Evolutionary conservation across 2,113 vertebrate species (phyloP).

Genomic region (Sitta europaea): DNA sequence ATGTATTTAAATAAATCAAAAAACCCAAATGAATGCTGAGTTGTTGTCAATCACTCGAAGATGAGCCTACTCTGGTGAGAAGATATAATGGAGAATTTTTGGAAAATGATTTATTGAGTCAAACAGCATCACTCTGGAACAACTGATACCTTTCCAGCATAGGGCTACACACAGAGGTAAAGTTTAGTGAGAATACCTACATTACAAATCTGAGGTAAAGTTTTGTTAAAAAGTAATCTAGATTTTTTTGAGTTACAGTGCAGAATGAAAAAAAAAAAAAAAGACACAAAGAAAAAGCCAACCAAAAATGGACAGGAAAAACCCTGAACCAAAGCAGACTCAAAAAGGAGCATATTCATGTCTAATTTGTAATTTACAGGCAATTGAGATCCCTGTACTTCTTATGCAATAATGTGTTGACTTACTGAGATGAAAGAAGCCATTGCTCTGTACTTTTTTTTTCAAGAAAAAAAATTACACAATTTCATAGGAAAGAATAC

Average conservation of each 20-base stretch:
- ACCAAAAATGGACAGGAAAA: not conserved
- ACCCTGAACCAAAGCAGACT: rapidly evolving
- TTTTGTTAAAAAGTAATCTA: not conserved
- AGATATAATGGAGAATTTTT: not conserved
- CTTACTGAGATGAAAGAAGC: not conserved
- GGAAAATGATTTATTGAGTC: not conserved
- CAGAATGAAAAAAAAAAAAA: not conserved
- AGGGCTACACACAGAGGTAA: not conserved
- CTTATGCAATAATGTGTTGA: not conserved
- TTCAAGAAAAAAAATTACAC: not conserved
- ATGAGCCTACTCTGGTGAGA: not conserved
- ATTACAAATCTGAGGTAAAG: not conserved
- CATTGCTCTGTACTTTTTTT: not conserved
- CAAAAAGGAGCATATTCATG: not conserved
- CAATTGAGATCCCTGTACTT: not conserved
- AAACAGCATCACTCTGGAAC: not conserved
- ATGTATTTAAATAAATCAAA: constrained; percentile 55
- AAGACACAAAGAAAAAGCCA: no score
- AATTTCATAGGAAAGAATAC: not conserved
- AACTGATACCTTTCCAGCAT: not conserved
- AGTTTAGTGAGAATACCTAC: not conserved
- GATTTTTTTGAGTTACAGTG: not conserved
- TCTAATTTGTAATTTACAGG: not conserved
- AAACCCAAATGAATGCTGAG: constrained; percentile 18
- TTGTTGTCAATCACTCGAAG: constrained; percentile 54